Percentiles rank a stretch among this genome's conserved stretches.
Evolutionary conservation across 2,113 vertebrate genomes (phyloP).

Genomic region (Scytalopus superciliaris): DNA sequence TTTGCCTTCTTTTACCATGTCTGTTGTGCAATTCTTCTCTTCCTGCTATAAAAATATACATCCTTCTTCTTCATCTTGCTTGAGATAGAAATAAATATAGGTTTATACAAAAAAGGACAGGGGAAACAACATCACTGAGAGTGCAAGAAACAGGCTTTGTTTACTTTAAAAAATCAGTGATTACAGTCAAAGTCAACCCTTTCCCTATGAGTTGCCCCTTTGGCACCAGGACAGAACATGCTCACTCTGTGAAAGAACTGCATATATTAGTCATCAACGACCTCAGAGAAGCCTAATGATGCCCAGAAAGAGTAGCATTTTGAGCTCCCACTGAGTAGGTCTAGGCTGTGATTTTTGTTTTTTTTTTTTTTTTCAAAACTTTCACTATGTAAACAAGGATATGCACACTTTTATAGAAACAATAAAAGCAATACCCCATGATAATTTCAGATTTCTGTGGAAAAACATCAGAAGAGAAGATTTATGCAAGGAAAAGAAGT

Average conservation of each 20-base stretch:
- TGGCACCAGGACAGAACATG: not conserved
- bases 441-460: not conserved
- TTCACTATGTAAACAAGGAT: not conserved
- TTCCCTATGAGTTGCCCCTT: not conserved
- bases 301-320: not conserved
- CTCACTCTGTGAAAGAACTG: not conserved
- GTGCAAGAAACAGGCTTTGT: not conserved
- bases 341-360: not conserved
- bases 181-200: not conserved
- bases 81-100: not conserved
- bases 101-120: not conserved
- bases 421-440: not conserved
- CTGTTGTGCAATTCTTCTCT: not conserved
- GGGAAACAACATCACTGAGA: not conserved
- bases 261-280: not conserved
- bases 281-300: not conserved
- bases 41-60: not conserved
- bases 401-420: not conserved
- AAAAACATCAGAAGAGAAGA: not conserved
- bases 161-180: not conserved
- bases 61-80: not conserved
- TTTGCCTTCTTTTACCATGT: not conserved
- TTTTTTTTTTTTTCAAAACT: not conserved
- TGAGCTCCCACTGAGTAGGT: not conserved
- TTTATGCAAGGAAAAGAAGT: not conserved